These are phyloP conservation scores for Colius striatus DNA, from an alignment of 2,113 vertebrate species.

Conservation along the genomic window DNA sequence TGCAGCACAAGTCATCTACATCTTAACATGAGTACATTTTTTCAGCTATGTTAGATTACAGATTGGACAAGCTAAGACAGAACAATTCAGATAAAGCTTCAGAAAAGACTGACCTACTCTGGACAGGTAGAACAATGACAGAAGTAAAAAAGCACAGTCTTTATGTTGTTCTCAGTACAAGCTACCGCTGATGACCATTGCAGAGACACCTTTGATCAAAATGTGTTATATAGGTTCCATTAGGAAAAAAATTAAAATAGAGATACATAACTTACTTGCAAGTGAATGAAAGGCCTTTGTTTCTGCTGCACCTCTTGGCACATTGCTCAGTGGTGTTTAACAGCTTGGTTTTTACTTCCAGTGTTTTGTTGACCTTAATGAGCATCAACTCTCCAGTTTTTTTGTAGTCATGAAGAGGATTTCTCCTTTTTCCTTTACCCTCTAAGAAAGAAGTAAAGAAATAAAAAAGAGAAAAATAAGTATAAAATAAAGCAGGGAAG, in stretches of 20 bases:
- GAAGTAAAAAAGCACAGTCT: not conserved
- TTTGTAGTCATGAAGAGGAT: slow-evolving; percentile 92
- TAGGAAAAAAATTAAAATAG: not conserved
- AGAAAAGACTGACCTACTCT: not conserved
- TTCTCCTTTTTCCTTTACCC: slow-evolving; percentile 83
- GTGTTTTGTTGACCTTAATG: slow-evolving; percentile 79
- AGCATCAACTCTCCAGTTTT: slow-evolving; percentile 86
- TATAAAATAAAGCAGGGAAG: not conserved
- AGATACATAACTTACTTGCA: slow-evolving; percentile 87
- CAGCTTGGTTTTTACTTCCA: slow-evolving; percentile 85
- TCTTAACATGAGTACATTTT: not conserved
- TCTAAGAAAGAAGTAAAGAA: slow-evolving; percentile 73
- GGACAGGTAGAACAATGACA: not conserved
- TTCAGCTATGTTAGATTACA: not conserved
- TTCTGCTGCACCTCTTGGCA: slow-evolving; percentile 89
- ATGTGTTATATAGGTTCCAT: not conserved
- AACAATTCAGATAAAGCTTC: not conserved
- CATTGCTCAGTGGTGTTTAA: slow-evolving; percentile 85
- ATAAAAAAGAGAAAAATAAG: not conserved
- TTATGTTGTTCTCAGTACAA: not conserved
- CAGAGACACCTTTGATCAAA: not conserved
- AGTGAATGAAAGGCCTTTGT: slow-evolving; percentile 86
- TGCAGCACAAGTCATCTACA: not conserved
- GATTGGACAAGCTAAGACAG: not conserved
- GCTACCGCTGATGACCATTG: not conserved